phyloP scores from a whole-genome alignment of 2,888 invertebrate genomes.

The Ceratothoa steindachneri region DNA sequence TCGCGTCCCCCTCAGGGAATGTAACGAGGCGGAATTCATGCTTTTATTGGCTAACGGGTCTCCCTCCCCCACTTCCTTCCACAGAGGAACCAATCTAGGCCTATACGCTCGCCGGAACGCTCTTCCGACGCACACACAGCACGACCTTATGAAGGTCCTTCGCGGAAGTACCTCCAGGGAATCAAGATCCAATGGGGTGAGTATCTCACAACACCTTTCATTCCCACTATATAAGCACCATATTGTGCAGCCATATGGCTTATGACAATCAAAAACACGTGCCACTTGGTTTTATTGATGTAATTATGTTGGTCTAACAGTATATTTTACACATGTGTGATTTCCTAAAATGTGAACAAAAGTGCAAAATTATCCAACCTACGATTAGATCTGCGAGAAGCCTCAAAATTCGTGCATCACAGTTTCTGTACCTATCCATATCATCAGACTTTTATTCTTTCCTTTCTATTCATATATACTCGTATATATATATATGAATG shows the following conservation, averaged over 20 bases:
- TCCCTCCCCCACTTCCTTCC: not conserved
- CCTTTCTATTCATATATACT: not conserved
- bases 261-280: not conserved
- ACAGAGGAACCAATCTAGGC: conserved; percentile 81
- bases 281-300: too few species aligned
- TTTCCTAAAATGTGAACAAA: too few species aligned
- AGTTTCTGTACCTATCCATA: too few species aligned
- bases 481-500: conserved; percentile 8
- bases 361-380: too few species aligned
- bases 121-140: conserved; percentile 92
- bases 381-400: too few species aligned
- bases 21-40: not conserved
- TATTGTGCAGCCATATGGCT: not conserved
- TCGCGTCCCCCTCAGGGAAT: not conserved
- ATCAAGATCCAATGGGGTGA: conserved; percentile 34
- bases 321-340: too few species aligned
- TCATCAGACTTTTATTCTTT: too few species aligned
- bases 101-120: conserved; percentile 92
- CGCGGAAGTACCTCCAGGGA: conserved; percentile 55
- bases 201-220: too few species aligned
- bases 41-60: not conserved
- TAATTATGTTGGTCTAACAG: too few species aligned
- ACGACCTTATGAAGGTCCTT: conserved; percentile 93
- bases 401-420: too few species aligned
- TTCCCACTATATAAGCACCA: too few species aligned